Evolutionary conservation across 2,113 vertebrate species (phyloP).

Genomic region (Albula glossodonta): DNA sequence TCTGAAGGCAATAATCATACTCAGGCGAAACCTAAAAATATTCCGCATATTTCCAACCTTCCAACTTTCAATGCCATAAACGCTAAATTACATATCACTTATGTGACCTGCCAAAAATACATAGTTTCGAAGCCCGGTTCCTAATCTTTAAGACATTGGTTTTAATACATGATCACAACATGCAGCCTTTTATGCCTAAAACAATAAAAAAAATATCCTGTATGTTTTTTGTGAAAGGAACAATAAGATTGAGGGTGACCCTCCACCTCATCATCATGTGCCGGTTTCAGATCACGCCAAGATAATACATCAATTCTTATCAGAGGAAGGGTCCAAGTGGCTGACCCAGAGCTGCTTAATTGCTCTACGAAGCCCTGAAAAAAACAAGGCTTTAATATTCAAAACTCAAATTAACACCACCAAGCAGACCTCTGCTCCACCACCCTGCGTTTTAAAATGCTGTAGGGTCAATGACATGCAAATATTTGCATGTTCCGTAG

Average conservation of each 20-base stretch:
- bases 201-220: background rate
- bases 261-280: background rate
- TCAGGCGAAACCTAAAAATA: no score
- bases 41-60: no score
- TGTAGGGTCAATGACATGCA: constrained; percentile 54
- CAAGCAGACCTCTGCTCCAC: constrained; percentile 33
- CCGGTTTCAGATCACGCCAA: background rate
- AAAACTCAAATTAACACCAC: constrained; percentile 44
- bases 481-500: constrained; percentile 52
- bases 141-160: no score
- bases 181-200: no score
- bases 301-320: constrained; percentile 17
- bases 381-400: constrained; percentile 43
- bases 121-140: no score
- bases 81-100: no score
- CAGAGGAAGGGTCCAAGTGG: constrained; percentile 11
- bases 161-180: no score
- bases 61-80: no score
- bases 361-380: constrained; percentile 26
- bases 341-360: constrained; percentile 31
- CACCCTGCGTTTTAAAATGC: constrained; percentile 6
- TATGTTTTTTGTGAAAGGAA: background rate
- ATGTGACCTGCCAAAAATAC: no score
- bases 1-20: no score
- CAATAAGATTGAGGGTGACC: background rate